Conservation (phyloP, 2,888 invertebrate species). For the Schizaphis graminum region DNA sequence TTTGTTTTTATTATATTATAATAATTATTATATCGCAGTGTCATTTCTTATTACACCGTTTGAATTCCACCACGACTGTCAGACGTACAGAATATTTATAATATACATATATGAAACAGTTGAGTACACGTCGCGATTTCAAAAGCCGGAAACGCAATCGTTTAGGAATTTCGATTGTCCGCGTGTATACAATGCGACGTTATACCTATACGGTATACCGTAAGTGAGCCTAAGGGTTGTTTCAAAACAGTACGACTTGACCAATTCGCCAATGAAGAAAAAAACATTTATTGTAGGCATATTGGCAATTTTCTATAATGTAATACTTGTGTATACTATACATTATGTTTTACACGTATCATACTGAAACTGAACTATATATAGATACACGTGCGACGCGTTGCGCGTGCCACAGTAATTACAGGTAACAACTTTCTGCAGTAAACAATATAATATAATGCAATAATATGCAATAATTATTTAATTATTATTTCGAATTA, state of each 20-base stretch:
- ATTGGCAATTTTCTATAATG: background rate
- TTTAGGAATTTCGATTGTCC: constrained; percentile 24
- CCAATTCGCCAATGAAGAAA: background rate
- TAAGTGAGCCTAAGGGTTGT: constrained; percentile 40
- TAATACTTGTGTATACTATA: background rate
- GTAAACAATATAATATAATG: background rate
- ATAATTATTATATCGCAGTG: background rate
- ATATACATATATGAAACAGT: background rate
- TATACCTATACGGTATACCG: background rate
- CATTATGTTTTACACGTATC: background rate
- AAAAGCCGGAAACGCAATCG: constrained; percentile 44
- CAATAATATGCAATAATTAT: background rate
- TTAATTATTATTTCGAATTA: background rate
- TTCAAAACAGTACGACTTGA: constrained; percentile 33
- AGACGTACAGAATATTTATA: background rate
- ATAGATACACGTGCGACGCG: background rate
- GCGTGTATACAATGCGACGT: background rate
- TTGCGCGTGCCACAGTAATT: background rate
- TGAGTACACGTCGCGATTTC: constrained; percentile 8
- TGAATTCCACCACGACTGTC: background rate
- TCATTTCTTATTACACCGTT: background rate
- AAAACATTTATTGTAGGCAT: background rate
- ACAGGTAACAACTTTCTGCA: background rate
- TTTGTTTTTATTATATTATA: too few species aligned
- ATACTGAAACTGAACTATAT: background rate